These are phyloP conservation scores for Leptonema lineaticorne DNA, from an alignment of 1,140 invertebrate species.

Conservation along the genomic window DNA sequence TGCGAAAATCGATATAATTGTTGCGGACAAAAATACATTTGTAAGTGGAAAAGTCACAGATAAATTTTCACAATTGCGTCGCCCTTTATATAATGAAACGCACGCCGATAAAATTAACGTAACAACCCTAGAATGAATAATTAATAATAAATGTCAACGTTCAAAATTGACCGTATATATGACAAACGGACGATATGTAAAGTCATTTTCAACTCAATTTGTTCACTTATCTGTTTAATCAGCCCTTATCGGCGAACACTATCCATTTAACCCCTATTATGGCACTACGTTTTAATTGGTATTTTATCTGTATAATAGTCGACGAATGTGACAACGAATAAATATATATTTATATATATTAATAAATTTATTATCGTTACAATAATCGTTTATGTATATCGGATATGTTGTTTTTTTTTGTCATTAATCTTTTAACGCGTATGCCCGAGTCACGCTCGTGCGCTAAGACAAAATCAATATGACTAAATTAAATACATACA, in stretches of 20 bases:
- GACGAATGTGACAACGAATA: neutral
- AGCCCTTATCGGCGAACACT: neutral
- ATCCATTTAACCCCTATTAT: neutral
- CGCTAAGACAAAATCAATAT: too few species aligned
- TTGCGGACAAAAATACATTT: too few species aligned
- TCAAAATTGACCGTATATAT: neutral
- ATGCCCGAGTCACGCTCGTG: neutral
- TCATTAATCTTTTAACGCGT: neutral
- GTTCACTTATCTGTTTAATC: neutral
- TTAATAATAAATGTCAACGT: too few species aligned
- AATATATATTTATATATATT: neutral
- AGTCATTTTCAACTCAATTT: neutral
- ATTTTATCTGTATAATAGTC: neutral
- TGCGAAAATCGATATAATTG: too few species aligned
- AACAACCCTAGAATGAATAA: too few species aligned
- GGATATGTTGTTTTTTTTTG: neutral
- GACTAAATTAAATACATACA: too few species aligned
- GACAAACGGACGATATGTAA: neutral
- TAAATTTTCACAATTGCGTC: too few species aligned
- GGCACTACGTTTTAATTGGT: neutral
- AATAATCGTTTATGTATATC: too few species aligned
- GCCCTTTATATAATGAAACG: too few species aligned
- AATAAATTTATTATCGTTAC: neutral
- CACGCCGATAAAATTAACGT: too few species aligned
- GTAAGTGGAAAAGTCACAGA: too few species aligned